Evolutionary conservation across 2,888 invertebrate species (phyloP), one percentile per base, ranked within the genome.

Genomic region (Drosophila emarginata): DNA sequence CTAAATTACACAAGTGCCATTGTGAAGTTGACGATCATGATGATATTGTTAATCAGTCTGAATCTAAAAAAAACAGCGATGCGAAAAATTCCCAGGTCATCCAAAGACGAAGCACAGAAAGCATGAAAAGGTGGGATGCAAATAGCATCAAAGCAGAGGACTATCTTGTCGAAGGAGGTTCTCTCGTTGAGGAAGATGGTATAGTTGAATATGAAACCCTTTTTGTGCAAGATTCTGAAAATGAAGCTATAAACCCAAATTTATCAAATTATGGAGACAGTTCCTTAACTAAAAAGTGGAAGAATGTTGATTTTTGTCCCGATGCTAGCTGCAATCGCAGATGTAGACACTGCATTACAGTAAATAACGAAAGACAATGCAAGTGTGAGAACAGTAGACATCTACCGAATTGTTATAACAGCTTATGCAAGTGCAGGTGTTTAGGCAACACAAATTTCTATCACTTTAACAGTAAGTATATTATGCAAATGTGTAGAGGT

Each of bases 281-380:
- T 32, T 4, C n/a, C 2, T 37, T 37, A 56, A 9, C 3, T n/a
- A 32, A 37, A 36, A 56, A 28, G 12, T 56, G 15, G 36, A 32
- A 7, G 11, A 56, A 37, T 32, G 18, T 37, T 1, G 36, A 21
- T 2, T 6, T 57, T 11, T 57, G 57, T 14, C n/a, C 57, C 1
- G 57, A 57, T 23, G 4, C 18, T 4, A 14, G 6, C 5, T 57
- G 57, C n/a, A 39, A 39, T 39, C 57, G 57, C 37, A 57, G 11
- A 9, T 57, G 57, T 23, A n/a, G 4, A 12, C 57, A 4, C 14
- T 57, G 57, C 11, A 4, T 3, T 1, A 45, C 18, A 4, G 11
- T 45, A 1, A 11, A 21, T 4, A 45, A 2, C 18, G 45, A 45
- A 45, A 45, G 15, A 9, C 15, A 15, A 18, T 45, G 40, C 18